Conservation (phyloP, 2,113 vertebrate genomes). For the Zosterops borbonicus region DNA sequence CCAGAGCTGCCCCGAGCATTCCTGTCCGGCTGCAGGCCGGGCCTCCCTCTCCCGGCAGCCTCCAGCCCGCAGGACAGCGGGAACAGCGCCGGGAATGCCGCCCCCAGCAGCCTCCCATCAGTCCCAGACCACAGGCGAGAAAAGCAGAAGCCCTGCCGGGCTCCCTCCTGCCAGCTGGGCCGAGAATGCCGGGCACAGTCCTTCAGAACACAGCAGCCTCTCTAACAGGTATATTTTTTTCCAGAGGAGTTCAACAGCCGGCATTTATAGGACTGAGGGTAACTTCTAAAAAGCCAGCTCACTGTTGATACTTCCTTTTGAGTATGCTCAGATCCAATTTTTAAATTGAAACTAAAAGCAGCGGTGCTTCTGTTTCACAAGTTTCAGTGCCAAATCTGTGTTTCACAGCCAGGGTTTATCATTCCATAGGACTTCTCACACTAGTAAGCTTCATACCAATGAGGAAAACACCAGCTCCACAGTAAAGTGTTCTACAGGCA, state of each 20-base stretch:
- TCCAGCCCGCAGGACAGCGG: accelerated
- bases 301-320: not conserved
- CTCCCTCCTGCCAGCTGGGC: not conserved
- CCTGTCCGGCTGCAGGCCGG: accelerated
- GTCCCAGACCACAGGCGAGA: accelerated
- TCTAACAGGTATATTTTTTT: accelerated
- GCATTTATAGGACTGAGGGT: not conserved
- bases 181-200: accelerated
- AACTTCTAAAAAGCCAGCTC: not conserved
- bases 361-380: not conserved
- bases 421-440: not conserved
- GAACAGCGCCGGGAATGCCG: accelerated
- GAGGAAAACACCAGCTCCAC: not conserved
- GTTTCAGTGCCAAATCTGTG: not conserved
- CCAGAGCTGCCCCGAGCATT: not conserved
- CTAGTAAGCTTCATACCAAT: not conserved
- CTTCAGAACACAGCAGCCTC: not conserved
- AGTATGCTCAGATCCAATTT: not conserved
- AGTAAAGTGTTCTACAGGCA: not conserved
- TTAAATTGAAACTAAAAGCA: not conserved
- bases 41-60: not conserved
- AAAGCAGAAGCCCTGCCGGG: accelerated
- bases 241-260: not conserved
- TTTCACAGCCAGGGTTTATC: not conserved
- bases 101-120: not conserved